Evolutionary conservation across 1,140 invertebrate species (phyloP), one percentile per base, ranked within the genome.

Genomic region (Drosophila kohkoa): DNA sequence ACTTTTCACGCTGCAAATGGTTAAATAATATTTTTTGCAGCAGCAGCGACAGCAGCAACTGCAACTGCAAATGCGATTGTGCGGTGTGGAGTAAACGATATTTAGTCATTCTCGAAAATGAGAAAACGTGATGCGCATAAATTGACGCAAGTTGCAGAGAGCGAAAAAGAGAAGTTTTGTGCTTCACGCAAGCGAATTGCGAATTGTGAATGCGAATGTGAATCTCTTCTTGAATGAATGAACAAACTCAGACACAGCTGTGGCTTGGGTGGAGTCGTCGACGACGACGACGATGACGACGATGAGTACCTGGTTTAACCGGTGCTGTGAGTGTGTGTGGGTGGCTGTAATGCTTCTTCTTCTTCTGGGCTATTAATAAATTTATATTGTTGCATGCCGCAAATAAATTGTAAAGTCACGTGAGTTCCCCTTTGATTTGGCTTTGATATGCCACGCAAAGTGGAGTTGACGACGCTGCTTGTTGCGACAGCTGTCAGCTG

Each of bases 61-160:
- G 59, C 32, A 30, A 15, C 11, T 30, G 32, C 0, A 46, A 58
- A n/a, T 62, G 66, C 20, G 38, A 65, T 49, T 65, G 59, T 58
- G 65, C 46, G 74, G 83, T 91, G 59, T 58, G 65, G 51, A 77
- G 83, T 91, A 91, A 91, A 73, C 83, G 88, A 91, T 91, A 91
- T 91, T 91, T 91, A 91, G 88, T 91, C 88, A 91, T 88, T 91
- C 85, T 85, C 87, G 88, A 85, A 91, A 91, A 91, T 91, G 88
- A 65, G 88, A 91, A 91, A 91, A 91, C 88, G 88, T 91, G 88
- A 91, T 72, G 81, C 82, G 88, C 88, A 91, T 91, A 91, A 91
- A 91, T 91, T 89, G 85, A 81, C 71, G 85, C 75, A 52, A 58
- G 51, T 51, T 51, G 7, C 38, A 54, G 32, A 49, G 41, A 51